Evolutionary conservation across 2,797 vertebrate genomes (phyloP).

Genomic region (Spheniscus humboldti): DNA sequence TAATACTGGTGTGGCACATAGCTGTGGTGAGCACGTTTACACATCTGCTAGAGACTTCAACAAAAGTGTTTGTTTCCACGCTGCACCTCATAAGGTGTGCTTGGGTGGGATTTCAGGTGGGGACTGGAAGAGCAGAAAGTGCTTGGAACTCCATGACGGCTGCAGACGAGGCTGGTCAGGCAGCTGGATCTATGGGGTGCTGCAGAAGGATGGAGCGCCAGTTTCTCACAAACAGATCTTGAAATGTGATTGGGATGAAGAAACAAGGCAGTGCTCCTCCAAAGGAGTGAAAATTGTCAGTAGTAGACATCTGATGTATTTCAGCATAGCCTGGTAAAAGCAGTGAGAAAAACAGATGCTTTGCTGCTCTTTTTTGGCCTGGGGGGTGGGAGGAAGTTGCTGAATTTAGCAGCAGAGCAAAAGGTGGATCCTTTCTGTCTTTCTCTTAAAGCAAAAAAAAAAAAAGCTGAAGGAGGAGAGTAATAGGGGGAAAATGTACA

Average conservation of each 20-base stretch:
- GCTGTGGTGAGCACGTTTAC: neutral
- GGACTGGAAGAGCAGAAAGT: neutral
- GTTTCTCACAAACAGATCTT: neutral
- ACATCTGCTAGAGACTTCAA: neutral
- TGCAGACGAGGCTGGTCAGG: neutral
- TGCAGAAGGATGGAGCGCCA: neutral
- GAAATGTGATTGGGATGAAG: neutral
- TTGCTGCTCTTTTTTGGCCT: conserved; percentile 8
- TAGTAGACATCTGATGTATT: neutral
- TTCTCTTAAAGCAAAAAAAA: neutral
- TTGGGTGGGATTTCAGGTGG: neutral
- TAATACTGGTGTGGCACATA: neutral
- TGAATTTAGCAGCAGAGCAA: neutral
- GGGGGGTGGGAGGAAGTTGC: neutral
- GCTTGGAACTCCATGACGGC: rapidly evolving
- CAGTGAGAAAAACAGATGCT: neutral
- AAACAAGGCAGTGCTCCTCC: neutral
- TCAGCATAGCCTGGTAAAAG: neutral
- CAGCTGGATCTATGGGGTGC: neutral
- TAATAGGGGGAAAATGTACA: neutral
- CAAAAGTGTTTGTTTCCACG: neutral
- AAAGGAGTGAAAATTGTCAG: neutral
- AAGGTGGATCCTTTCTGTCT: neutral
- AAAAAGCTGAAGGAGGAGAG: neutral
- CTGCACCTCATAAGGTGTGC: neutral